Evolutionary conservation across 2,797 vertebrate species (phyloP), one percentile per base, ranked within the genome.

Genomic region (Aldrovandia affinis): DNA sequence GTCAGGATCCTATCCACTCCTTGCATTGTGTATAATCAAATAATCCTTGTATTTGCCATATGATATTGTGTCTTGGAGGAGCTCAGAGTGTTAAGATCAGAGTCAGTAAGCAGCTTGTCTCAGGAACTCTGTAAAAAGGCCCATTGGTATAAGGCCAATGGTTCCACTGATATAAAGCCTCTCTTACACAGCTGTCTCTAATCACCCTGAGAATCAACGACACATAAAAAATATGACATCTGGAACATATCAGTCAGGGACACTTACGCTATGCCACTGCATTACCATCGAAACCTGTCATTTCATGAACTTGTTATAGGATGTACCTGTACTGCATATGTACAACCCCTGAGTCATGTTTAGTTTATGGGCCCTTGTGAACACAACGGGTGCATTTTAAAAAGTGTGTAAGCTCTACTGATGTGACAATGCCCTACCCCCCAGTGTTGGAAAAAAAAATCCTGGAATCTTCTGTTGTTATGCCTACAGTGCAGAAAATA

Each of bases 401-500:
- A 57, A 44, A 75, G 70, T 39, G 22, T 25, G 77, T 52, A 52
- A 63, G 55, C 30, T 44, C 75, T 54, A 44, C 54, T 25, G 36
- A 59, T 22, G 18, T 78, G 70, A 15, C 54, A 20, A 25, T 25
- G 18, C 73, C 7, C 22, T 42, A 22, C n/a, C 30, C 5, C 0
- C 20, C 50, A 44, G 30, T 18, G 20, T 12, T 44, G 28, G 57
- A 83, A 83, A 59, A 65, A 83, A 28, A 78, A 78, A 22, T 39
- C 75, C 81, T 47, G 12, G 0, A n/a, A 36, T 77, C 7, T 44
- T 73, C 78, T 54, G 39, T 61, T 63, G 70, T 80, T 83, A 77
- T 83, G 78, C 81, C 54, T 68, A 75, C 54, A 44, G 81, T 59
- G 78, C 61, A 68, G 78, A 86, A 83, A 83, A 78, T 57, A 20